Conservation (phyloP, 2,888 invertebrate genomes). For the Pristionchus mayeri region DNA sequence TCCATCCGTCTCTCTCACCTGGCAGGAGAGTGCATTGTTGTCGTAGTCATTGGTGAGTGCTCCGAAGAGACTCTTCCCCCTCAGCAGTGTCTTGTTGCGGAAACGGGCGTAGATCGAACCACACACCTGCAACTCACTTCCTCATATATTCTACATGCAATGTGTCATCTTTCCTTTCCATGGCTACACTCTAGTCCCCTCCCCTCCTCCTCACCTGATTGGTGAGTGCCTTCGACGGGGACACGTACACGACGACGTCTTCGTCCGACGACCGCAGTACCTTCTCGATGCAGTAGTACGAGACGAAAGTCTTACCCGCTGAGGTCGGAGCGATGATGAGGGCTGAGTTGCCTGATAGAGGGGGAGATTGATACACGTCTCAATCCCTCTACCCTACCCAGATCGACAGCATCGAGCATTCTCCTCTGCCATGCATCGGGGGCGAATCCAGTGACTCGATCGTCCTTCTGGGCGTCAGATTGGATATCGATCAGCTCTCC, state of each 20-base stretch:
- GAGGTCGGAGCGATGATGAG: constrained; percentile 77
- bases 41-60: constrained; percentile 69
- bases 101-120: constrained; percentile 76
- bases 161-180: not conserved
- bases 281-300: constrained; percentile 77
- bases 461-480: constrained; percentile 73
- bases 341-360: constrained; percentile 74
- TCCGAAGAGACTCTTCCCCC: constrained; percentile 76
- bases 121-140: constrained; percentile 62
- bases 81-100: constrained; percentile 72
- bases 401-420: constrained; percentile 76
- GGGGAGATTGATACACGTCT: not conserved
- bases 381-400: constrained; percentile 55
- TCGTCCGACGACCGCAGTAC: constrained; percentile 75
- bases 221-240: constrained; percentile 76
- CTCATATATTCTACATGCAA: not conserved
- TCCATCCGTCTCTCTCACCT: constrained; percentile 51
- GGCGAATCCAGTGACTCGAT: constrained; percentile 75
- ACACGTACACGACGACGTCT: constrained; percentile 77
- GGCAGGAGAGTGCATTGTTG: constrained; percentile 71
- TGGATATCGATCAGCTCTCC: constrained; percentile 74
- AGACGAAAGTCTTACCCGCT: constrained; percentile 77
- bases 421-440: constrained; percentile 77
- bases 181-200: not conserved
- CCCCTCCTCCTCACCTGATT: constrained; percentile 69